These are phyloP conservation scores for Hippocampus zosterae DNA, from an alignment of 2,113 vertebrate species.

Conservation along the genomic window DNA sequence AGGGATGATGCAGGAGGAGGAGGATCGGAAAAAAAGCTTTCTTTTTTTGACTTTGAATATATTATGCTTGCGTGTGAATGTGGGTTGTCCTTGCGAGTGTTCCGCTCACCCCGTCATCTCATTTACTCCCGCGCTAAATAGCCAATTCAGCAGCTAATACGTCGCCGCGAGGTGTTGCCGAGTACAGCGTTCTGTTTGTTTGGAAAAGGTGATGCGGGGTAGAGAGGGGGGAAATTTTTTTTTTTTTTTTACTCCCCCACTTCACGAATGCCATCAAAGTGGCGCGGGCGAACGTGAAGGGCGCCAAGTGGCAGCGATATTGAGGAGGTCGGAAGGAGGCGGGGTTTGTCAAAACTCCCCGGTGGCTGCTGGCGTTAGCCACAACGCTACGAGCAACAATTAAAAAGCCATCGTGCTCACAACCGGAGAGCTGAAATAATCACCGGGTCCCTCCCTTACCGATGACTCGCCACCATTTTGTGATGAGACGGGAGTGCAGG, in stretches of 20 bases:
- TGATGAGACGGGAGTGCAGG: slow-evolving; percentile 43
- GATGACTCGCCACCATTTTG: slow-evolving; percentile 40
- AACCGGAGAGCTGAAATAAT: slow-evolving; percentile 56
- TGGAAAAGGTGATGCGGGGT: slow-evolving; percentile 29
- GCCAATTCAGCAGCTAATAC: slow-evolving; percentile 59
- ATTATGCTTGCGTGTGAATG: not conserved
- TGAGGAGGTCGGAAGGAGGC: not conserved
- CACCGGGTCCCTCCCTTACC: slow-evolving; percentile 34
- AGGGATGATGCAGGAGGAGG: slow-evolving; percentile 13
- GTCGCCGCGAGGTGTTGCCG: slow-evolving; percentile 38
- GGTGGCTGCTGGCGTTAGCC: slow-evolving; percentile 37
- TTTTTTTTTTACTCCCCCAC: slow-evolving; percentile 8
- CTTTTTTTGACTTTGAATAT: slow-evolving; percentile 12
- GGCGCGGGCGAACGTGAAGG: slow-evolving; percentile 10
- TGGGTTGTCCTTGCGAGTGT: slow-evolving; percentile 43
- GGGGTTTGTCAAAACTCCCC: slow-evolving; percentile 30
- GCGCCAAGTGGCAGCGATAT: slow-evolving; percentile 21
- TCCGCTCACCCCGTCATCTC: slow-evolving; percentile 51
- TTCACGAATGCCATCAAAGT: slow-evolving; percentile 39
- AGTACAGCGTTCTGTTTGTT: slow-evolving; percentile 47
- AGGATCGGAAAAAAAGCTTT: slow-evolving; percentile 6
- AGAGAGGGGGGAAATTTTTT: slow-evolving; percentile 23
- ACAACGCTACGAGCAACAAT: slow-evolving; percentile 60
- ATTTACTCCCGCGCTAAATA: slow-evolving; percentile 52
- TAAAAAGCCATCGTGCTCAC: slow-evolving; percentile 62